Evolutionary conservation across 2,113 vertebrate species (phyloP).

Genomic region (Otocyon megalotis): DNA sequence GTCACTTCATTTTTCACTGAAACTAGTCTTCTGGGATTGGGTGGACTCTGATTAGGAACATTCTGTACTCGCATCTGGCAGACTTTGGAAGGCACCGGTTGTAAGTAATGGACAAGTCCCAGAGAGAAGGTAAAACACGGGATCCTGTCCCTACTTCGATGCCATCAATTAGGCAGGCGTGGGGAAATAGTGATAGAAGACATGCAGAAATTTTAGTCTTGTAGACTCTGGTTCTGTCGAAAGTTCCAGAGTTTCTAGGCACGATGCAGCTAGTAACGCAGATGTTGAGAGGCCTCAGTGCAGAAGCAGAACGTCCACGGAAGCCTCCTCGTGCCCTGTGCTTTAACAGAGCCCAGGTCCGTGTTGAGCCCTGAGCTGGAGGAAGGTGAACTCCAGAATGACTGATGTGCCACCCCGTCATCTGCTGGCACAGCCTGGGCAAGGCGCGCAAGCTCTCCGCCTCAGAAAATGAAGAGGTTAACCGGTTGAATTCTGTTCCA

Average conservation of each 20-base stretch:
- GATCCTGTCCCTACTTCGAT: neutral
- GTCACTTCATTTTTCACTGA: constrained; percentile 42
- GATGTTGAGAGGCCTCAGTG: neutral
- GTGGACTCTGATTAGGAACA: constrained; percentile 27
- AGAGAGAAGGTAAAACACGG: neutral
- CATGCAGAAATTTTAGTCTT: neutral
- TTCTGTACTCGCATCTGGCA: neutral
- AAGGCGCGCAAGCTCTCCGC: neutral
- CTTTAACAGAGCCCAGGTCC: neutral
- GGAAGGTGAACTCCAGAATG: neutral
- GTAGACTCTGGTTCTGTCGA: neutral
- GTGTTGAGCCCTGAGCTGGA: neutral
- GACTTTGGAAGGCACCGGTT: neutral
- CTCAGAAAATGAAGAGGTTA: neutral
- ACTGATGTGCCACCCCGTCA: rapidly evolving
- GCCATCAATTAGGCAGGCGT: neutral
- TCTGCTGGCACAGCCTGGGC: neutral
- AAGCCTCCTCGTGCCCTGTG: neutral
- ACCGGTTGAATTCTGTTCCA: neutral
- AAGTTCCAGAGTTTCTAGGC: constrained; percentile 5
- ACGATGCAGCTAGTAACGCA: neutral
- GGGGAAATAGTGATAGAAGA: neutral
- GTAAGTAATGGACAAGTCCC: neutral
- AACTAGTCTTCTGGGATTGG: constrained; percentile 35
- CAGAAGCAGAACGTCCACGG: neutral